These are phyloP conservation scores for Danio kyathit DNA, from an alignment of 2,797 vertebrate species.

Conservation along the genomic window DNA sequence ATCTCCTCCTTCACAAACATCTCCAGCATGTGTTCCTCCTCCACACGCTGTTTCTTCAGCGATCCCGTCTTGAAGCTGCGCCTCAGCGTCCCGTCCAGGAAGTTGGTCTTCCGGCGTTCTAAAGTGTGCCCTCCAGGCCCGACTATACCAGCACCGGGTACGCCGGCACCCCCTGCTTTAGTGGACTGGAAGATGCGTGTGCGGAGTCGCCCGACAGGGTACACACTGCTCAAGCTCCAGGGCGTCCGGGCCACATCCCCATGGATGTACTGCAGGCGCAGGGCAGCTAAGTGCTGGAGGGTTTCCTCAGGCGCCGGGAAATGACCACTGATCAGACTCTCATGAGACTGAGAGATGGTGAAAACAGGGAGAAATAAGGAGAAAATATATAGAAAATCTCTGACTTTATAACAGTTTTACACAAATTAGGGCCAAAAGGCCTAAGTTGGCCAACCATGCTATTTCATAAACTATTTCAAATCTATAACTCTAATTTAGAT, in stretches of 20 bases:
- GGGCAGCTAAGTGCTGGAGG: constrained; percentile 88
- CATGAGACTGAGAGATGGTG: constrained; percentile 83
- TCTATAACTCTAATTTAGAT: not conserved
- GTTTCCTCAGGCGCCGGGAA: constrained; percentile 93
- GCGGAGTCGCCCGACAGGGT: constrained; percentile 89
- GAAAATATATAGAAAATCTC: not conserved
- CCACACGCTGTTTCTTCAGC: constrained; percentile 91
- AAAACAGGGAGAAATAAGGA: constrained; percentile 1
- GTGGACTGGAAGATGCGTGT: constrained; percentile 90
- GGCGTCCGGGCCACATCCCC: constrained; percentile 86
- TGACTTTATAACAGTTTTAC: not conserved
- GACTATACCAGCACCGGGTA: constrained; percentile 67
- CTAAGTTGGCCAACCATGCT: not conserved
- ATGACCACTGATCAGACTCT: constrained; percentile 92
- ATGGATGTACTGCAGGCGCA: constrained; percentile 91
- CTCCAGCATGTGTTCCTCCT: constrained; percentile 95
- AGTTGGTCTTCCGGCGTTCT: constrained; percentile 90
- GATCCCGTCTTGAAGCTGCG: constrained; percentile 92
- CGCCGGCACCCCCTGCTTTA: constrained; percentile 78
- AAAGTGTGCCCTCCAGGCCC: constrained; percentile 65
- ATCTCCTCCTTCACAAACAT: constrained; percentile 97
- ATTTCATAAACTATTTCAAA: not conserved
- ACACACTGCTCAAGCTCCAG: constrained; percentile 88
- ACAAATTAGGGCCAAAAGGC: not conserved
- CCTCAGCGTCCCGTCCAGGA: constrained; percentile 90